These are phyloP conservation scores for Peromyscus maniculatus DNA, from an alignment of 2,113 vertebrate genomes.

Conservation along the genomic window DNA sequence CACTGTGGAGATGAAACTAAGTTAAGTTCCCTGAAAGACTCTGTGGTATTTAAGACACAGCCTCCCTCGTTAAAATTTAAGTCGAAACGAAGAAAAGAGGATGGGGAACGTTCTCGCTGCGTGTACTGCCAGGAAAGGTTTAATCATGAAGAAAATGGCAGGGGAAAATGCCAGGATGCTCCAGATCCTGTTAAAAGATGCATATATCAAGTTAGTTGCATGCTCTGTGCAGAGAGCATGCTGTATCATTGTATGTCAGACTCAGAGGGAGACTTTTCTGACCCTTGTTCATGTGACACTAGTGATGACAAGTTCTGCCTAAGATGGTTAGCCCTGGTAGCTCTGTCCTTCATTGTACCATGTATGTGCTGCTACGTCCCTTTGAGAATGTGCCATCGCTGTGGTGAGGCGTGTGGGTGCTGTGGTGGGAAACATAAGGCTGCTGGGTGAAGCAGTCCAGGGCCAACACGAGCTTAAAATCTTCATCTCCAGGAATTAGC, in stretches of 20 bases:
- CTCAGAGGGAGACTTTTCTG: slow-evolving; percentile 99
- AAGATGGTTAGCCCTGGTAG: slow-evolving; percentile 98
- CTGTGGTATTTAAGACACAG: slow-evolving; percentile 95
- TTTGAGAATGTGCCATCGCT: slow-evolving; percentile 97
- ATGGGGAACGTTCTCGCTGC: slow-evolving; percentile 98
- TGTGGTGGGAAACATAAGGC: slow-evolving; percentile 99
- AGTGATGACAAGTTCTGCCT: slow-evolving; percentile 99
- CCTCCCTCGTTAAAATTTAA: slow-evolving; percentile 94
- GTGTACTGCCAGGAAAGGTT: slow-evolving; percentile 99
- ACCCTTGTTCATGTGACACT: slow-evolving; percentile 99
- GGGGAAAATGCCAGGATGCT: slow-evolving; percentile 98
- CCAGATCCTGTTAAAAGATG: slow-evolving; percentile 98
- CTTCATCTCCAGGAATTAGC: slow-evolving; percentile 91
- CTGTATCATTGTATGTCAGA: slow-evolving; percentile 99
- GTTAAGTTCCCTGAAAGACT: slow-evolving; percentile 91
- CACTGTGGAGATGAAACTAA: slow-evolving; percentile 93
- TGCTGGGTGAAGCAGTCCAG: slow-evolving; percentile 92
- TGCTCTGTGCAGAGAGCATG: slow-evolving; percentile 99
- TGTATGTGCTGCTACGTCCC: slow-evolving; percentile 99
- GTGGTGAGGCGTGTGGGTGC: slow-evolving; percentile 97
- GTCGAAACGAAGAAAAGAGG: slow-evolving; percentile 96
- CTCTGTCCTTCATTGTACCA: slow-evolving; percentile 96
- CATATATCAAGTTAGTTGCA: slow-evolving; percentile 99
- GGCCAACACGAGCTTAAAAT: slow-evolving; percentile 85
- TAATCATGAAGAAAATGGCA: slow-evolving; percentile 98